Percentiles rank a stretch among this genome's conserved stretches.
These are phyloP conservation scores for Arbacia lixula DNA, from an alignment of 53 echinoderm and acorn worm genomes.

Conservation along the genomic window DNA sequence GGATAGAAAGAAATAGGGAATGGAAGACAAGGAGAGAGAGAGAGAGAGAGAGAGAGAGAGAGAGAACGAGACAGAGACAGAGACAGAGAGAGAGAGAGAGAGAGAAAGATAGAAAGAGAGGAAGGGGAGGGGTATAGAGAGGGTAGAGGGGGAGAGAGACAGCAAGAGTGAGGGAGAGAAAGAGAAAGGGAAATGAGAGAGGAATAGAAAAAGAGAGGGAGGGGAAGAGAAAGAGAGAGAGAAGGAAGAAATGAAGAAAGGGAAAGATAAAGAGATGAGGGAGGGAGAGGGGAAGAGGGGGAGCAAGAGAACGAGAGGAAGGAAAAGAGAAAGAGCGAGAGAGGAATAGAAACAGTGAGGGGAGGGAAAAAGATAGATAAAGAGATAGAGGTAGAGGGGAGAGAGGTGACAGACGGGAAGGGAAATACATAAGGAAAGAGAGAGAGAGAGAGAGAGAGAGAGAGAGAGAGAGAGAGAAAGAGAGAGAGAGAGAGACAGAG, in stretches of 20 bases:
- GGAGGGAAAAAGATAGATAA: neutral
- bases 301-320: neutral
- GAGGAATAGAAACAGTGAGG: neutral
- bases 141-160: too few relatives aligned
- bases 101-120: neutral
- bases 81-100: neutral
- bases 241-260: neutral
- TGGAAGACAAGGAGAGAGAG: neutral
- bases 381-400: neutral
- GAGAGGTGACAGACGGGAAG: neutral
- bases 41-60: neutral
- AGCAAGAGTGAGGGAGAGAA: too few relatives aligned
- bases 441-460: neutral
- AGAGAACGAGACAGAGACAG: neutral
- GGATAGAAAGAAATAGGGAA: neutral
- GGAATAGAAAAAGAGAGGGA: too few relatives aligned
- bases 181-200: too few relatives aligned
- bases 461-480: neutral
- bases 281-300: neutral
- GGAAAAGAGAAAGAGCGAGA: neutral
- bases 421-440: neutral
- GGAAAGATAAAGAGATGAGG: neutral
- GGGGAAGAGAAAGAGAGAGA: neutral
- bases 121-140: too few relatives aligned
- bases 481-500: neutral